Base-by-base conservation (phyloP, 2,797 vertebrate genomes). In the Hippopotamyrus pictus region DNA sequence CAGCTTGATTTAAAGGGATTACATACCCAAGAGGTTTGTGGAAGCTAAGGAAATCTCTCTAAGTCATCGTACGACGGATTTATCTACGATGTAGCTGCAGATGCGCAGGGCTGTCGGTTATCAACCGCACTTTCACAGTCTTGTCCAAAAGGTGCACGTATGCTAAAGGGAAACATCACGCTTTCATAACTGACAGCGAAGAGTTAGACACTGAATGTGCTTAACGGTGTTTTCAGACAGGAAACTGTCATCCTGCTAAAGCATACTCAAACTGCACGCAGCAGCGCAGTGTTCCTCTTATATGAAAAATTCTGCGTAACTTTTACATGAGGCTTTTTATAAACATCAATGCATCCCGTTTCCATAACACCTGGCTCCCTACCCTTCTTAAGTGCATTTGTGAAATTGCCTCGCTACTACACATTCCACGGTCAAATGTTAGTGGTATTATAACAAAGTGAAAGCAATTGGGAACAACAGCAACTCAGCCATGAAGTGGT, bases 11-110 rank as follows among this genome's bases (percentile, higher is more conserved):
- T 25, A 65, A 11, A 65, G 9, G 59, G 22, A 65, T 65, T 11
- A 62, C 59, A 62, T 62, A 65, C 59, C 59, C 59, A 29, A 29
- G 59, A 65, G 22, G 59, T 29, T 29, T 65, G 59, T 29, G 22
- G 59, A 11, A 65, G 59, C 59, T 29, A 29, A 65, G 22, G 59
- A 65, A 65, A 65, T 65, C 59, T 65, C 22, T 65, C 25, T 25
- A 65, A 65, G 65, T 73, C 65, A 37, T 73, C 37, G 65, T 73
- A 73, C 0, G 1, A 73, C 12, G 5, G 29, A 37, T 90, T 95
- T 96, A 92, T 91, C 89, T 88, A 95, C 95, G 57, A 94, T 92
- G 73, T 94, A 96, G 79, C 94, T 96, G 54, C 73, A 90, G 85
- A 88, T 25, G 83, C 50, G 76, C 57, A 44, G 76, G 46, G 5